Evolutionary conservation across 2,888 invertebrate genomes (phyloP).

Genomic region (Prosapia bicincta): DNA sequence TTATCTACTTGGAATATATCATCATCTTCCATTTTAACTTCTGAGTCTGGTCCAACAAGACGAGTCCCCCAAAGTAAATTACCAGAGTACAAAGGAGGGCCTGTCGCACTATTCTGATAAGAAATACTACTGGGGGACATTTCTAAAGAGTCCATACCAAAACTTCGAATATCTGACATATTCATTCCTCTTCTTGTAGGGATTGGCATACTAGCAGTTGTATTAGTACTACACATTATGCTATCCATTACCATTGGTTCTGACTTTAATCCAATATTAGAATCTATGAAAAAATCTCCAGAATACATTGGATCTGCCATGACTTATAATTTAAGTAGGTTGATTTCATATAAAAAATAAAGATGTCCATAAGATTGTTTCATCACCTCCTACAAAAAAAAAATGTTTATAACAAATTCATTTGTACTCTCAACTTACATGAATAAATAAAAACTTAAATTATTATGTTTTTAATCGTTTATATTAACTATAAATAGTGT

Average conservation of each 20-base stretch:
- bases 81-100: slow-evolving; percentile 33
- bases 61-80: slow-evolving; percentile 28
- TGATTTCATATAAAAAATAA: not conserved
- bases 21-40: slow-evolving; percentile 78
- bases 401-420: too few relatives aligned
- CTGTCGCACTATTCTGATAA: slow-evolving; percentile 38
- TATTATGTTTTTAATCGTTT: too few relatives aligned
- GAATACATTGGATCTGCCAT: slow-evolving; percentile 61
- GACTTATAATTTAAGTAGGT: slow-evolving; percentile 34
- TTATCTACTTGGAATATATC: slow-evolving; percentile 88
- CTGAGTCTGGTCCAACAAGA: slow-evolving; percentile 24
- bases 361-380: slow-evolving; percentile 10
- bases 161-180: slow-evolving; percentile 47
- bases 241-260: slow-evolving; percentile 48
- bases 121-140: slow-evolving; percentile 39
- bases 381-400: slow-evolving; percentile 13
- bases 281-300: slow-evolving; percentile 60
- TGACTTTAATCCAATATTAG: slow-evolving; percentile 60
- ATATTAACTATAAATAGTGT: not conserved
- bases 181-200: slow-evolving; percentile 52
- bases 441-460: not conserved
- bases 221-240: slow-evolving; percentile 42
- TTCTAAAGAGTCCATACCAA: slow-evolving; percentile 52
- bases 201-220: slow-evolving; percentile 62
- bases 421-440: too few relatives aligned